Evolutionary conservation across 2,797 vertebrate genomes (phyloP), one percentile per base, ranked within the genome.

Genomic region (Paramormyrops hopkinsi): DNA sequence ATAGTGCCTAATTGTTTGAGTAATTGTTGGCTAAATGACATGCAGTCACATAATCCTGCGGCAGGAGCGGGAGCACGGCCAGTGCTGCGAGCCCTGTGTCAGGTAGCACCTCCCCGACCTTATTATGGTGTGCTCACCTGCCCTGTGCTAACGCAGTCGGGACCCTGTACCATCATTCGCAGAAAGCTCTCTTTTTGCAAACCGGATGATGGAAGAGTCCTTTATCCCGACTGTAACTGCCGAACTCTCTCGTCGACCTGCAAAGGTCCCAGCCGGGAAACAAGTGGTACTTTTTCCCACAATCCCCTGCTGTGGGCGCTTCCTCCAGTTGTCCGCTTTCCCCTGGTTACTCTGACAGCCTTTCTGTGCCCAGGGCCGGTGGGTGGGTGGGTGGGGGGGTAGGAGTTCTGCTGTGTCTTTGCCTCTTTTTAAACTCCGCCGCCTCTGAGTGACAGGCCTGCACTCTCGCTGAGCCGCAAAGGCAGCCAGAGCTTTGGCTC

Each of bases 11-110:
- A 79, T 79, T 79, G 73, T 79, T 14, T 44, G 37, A 79, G 37
- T 79, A 79, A 79, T 79, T 79, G 73, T 19, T 79, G 73, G 41
- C 73, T 41, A 79, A 79, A 79, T 79, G 73, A 44, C 41, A n/a
- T 1, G 3, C 14, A 3, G 73, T 79, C 73, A 79, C 41, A 44
- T 44, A n/a, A 79, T 79, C 73, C 73, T 79, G 6, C 2, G 0
- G 17, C 4, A 41, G 6, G 41, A 41, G 17, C 25, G 0, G 6
- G 33, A 76, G 33, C 12, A 0, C 4, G 17, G 14, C 73, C 73
- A n/a, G 73, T 9, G 17, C 73, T 8, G 5, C 6, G 0, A 44
- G 41, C 7, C 73, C 73, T 8, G 17, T n/a, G 19, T 79, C 17
- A 44, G 73, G 37, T 9, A 44, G 17, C 37, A 9, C 5, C 73